A percentile compares a stretch with the other conserved stretches of the same genome.
Evolutionary conservation across 2,113 vertebrate genomes (phyloP).

Genomic region (Chaenogobius annularis): DNA sequence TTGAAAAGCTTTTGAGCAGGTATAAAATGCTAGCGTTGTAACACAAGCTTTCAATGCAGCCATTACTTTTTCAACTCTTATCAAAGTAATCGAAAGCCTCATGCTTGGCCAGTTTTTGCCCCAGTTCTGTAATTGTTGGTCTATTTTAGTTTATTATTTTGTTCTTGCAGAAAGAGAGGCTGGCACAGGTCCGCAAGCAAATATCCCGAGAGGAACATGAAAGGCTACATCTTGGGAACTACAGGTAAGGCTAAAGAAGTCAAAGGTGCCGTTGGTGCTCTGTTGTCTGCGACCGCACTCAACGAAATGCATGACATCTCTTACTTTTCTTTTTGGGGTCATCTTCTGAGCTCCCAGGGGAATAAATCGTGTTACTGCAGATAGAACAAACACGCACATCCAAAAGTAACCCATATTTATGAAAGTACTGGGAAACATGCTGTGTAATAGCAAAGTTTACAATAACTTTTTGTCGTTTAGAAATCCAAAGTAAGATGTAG

Average conservation of each 20-base stretch:
- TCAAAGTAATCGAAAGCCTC: background rate
- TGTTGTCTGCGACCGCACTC: constrained; percentile 17
- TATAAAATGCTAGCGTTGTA: background rate
- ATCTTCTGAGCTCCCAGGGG: constrained; percentile 45
- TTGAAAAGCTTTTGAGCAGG: background rate
- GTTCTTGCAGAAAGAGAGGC: constrained; percentile 88
- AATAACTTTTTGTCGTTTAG: background rate
- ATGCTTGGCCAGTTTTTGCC: background rate
- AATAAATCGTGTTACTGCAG: constrained; percentile 32
- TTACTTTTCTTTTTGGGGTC: constrained; percentile 53
- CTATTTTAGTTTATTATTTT: background rate
- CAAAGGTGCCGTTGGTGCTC: background rate
- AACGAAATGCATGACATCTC: constrained; percentile 22
- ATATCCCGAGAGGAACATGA: constrained; percentile 94
- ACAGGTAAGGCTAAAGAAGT: constrained; percentile 82
- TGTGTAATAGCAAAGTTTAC: constrained; percentile 16
- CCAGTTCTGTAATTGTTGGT: constrained; percentile 12
- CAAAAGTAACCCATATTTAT: constrained; percentile 17
- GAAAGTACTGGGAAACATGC: background rate
- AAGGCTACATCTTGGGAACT: constrained; percentile 95
- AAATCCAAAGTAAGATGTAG: background rate
- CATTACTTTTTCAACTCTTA: background rate
- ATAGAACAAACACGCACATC: constrained; percentile 19
- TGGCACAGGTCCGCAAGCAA: constrained; percentile 94
- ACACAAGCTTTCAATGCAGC: background rate